Conservation (phyloP, 2,888 invertebrate genomes). For the Diarsia brunnea region DNA sequence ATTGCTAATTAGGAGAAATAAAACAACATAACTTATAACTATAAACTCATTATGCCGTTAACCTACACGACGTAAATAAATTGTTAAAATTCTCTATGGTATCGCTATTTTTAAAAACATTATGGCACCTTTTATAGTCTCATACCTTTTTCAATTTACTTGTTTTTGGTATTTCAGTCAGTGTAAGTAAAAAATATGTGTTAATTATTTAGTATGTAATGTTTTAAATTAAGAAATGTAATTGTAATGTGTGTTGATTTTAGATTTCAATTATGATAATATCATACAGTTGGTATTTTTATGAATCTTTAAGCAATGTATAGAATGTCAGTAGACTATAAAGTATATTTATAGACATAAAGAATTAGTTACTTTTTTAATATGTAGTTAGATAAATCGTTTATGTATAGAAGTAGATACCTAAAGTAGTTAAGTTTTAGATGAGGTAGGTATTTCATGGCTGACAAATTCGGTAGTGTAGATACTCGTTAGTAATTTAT, state of each 20-base stretch:
- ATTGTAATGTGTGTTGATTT: neutral
- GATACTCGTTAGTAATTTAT: neutral
- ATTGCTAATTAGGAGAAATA: neutral
- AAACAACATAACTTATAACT: neutral
- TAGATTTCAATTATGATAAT: neutral
- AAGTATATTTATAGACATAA: neutral
- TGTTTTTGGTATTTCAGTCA: constrained; percentile 24
- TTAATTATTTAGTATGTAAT: neutral
- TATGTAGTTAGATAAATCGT: neutral
- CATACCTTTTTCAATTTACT: constrained; percentile 28
- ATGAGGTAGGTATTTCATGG: neutral
- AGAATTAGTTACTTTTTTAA: neutral
- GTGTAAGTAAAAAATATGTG: constrained; percentile 28
- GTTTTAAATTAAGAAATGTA: neutral
- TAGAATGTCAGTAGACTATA: neutral
- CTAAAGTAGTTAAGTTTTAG: neutral
- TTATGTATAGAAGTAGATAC: neutral
- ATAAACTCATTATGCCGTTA: neutral
- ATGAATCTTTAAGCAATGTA: neutral
- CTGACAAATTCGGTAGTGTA: neutral
- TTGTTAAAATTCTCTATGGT: constrained; percentile 50
- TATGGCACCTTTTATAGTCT: constrained; percentile 14
- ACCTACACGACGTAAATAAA: neutral
- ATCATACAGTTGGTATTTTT: no score
- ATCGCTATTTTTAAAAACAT: neutral